Conservation (phyloP, 2,113 vertebrate genomes). For the Pterocles orientalis region DNA sequence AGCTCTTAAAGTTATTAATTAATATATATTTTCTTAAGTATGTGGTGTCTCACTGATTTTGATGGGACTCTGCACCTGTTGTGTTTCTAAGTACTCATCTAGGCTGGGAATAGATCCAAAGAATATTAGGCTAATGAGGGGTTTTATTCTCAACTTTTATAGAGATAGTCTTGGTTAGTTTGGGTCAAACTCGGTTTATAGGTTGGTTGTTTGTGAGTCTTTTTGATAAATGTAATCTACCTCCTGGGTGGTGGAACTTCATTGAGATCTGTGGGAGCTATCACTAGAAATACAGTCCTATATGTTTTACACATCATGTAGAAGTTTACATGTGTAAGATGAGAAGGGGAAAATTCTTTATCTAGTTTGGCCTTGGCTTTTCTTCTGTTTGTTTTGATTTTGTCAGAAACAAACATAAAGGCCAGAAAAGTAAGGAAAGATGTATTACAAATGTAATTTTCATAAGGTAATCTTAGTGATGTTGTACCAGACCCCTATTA, state of each 20-base stretch:
- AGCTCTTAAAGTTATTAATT: background rate
- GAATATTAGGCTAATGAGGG: background rate
- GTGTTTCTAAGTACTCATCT: background rate
- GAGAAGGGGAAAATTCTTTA: background rate
- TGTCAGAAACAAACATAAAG: background rate
- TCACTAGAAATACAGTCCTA: background rate
- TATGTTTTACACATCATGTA: background rate
- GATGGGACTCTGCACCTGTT: background rate
- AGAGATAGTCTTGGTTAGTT: background rate
- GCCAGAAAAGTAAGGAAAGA: background rate
- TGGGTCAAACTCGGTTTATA: background rate
- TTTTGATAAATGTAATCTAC: background rate
- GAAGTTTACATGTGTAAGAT: background rate
- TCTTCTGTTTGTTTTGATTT: background rate
- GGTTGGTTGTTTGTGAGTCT: rapidly evolving
- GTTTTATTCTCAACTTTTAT: background rate
- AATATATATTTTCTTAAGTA: background rate
- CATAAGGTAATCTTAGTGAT: background rate
- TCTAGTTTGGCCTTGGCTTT: background rate
- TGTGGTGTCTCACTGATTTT: background rate
- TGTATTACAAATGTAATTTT: background rate
- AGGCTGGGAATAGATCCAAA: background rate
- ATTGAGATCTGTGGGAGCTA: background rate
- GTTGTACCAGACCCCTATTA: background rate
- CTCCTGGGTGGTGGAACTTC: background rate